Conservation (phyloP, 2,797 vertebrate genomes). For the Cirrhinus mrigala region DNA sequence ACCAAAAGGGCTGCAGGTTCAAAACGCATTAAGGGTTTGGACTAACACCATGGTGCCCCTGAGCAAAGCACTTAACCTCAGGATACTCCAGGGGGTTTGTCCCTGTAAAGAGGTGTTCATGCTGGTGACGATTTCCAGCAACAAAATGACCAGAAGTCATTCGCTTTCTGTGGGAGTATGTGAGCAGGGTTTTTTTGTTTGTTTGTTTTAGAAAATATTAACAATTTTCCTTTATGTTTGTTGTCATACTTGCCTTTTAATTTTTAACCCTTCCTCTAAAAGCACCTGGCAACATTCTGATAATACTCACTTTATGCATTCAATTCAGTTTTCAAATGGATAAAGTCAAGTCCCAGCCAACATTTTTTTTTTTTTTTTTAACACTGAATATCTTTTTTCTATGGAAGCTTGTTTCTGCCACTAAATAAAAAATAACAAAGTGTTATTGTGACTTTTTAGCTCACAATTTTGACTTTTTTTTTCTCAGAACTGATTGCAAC, state of each 20-base stretch:
- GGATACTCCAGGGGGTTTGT: background rate
- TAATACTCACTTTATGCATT: background rate
- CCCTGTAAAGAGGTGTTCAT: background rate
- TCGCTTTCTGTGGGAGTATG: background rate
- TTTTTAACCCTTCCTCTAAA: background rate
- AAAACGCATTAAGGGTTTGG: background rate
- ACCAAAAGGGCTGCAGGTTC: background rate
- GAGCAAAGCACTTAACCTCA: slow-evolving; percentile 15
- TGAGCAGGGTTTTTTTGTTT: background rate
- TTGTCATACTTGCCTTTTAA: background rate
- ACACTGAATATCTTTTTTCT: background rate
- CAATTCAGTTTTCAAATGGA: background rate
- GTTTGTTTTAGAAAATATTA: background rate
- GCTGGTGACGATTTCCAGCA: background rate
- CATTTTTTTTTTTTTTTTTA: background rate
- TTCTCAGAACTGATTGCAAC: no score
- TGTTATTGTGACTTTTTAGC: no score
- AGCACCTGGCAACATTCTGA: background rate
- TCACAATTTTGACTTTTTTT: no score
- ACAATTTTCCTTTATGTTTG: background rate
- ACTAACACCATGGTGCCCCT: background rate
- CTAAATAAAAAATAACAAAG: no score
- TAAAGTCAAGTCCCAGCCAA: background rate
- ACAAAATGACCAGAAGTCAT: background rate
- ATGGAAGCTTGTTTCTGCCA: no score